phyloP scores from a whole-genome alignment of 2,113 vertebrate species.

The Argyrosomus japonicus region DNA sequence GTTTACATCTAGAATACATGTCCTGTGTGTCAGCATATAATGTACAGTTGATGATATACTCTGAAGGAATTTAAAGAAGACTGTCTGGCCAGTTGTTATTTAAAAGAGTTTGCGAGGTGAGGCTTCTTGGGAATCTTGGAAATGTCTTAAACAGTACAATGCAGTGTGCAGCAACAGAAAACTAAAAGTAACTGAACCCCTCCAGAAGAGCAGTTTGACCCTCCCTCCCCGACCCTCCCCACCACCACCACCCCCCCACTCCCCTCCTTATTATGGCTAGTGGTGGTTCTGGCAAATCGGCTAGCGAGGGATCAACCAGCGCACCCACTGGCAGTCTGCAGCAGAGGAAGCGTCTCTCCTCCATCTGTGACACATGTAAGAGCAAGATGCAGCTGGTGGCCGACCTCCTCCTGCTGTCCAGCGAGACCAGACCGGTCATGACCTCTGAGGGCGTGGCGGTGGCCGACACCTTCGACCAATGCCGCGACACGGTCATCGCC shows the following conservation, averaged over 20 bases:
- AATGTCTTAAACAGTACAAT: slow-evolving; percentile 73
- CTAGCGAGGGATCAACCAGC: slow-evolving; percentile 86
- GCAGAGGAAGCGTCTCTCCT: slow-evolving; percentile 92
- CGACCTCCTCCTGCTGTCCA: slow-evolving; percentile 95
- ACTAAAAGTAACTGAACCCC: slow-evolving; percentile 59
- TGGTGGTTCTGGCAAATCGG: slow-evolving; percentile 92
- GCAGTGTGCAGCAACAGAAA: slow-evolving; percentile 60
- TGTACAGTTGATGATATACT: slow-evolving; percentile 61
- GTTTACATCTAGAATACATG: slow-evolving; percentile 71
- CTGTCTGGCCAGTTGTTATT: slow-evolving; percentile 81
- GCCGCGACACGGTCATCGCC: slow-evolving; percentile 97
- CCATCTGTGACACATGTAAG: slow-evolving; percentile 94
- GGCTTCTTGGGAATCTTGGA: slow-evolving; percentile 37
- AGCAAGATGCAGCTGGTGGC: slow-evolving; percentile 99
- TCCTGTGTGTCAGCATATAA: slow-evolving; percentile 50
- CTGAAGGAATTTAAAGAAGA: slow-evolving; percentile 81
- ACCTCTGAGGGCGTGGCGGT: slow-evolving; percentile 87
- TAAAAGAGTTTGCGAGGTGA: slow-evolving; percentile 34
- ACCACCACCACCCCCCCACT: slow-evolving; percentile 18
- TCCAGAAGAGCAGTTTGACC: slow-evolving; percentile 65
- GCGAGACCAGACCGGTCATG: slow-evolving; percentile 93
- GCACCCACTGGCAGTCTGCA: slow-evolving; percentile 82
- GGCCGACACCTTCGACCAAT: slow-evolving; percentile 96
- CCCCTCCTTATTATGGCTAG: slow-evolving; percentile 90
- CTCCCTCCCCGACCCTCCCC: slow-evolving; percentile 2